phyloP scores from a whole-genome alignment of 2,888 invertebrate genomes.

The Thera britannica region DNA sequence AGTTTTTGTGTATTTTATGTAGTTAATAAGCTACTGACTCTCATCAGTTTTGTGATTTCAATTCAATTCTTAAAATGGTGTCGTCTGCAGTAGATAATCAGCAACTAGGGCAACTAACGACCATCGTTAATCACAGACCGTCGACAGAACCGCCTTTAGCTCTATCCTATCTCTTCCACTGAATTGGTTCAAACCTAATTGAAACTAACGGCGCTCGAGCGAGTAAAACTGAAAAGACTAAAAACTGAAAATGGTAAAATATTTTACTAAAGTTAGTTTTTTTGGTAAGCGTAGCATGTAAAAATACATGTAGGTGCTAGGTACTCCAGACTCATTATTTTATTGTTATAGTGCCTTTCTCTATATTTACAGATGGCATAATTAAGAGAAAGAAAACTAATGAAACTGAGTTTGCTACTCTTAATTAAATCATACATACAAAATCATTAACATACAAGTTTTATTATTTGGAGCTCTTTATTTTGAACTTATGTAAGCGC shows the following conservation, averaged over 20 bases:
- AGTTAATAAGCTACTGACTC: too few relatives aligned
- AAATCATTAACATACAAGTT: too few relatives aligned
- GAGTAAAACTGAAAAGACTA: conserved; percentile 15
- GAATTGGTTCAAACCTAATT: conserved; percentile 36
- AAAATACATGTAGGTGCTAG: too few relatives aligned
- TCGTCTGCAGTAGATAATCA: conserved; percentile 10
- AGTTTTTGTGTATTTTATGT: too few relatives aligned
- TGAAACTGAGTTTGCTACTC: background rate
- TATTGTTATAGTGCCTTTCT: too few relatives aligned
- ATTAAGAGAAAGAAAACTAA: background rate
- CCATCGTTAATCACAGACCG: conserved; percentile 46
- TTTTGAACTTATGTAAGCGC: conserved; percentile 6
- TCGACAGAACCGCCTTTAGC: conserved; percentile 37
- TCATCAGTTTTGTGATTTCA: background rate
- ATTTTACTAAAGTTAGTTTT: background rate
- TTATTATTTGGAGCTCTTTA: too few relatives aligned
- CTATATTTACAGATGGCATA: too few relatives aligned
- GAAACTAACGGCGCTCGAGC: conserved; percentile 11
- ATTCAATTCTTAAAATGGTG: conserved; percentile 11
- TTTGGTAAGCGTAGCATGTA: too few relatives aligned
- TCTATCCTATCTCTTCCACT: conserved; percentile 52
- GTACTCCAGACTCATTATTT: too few relatives aligned
- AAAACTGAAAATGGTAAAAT: conserved; percentile 1
- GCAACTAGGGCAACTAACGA: conserved; percentile 40
- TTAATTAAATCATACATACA: too few relatives aligned